A percentile compares a stretch with the other conserved stretches of the same genome.
Evolutionary conservation across 2,888 invertebrate species (phyloP).

Genomic region (Crossocerus cetratus): DNA sequence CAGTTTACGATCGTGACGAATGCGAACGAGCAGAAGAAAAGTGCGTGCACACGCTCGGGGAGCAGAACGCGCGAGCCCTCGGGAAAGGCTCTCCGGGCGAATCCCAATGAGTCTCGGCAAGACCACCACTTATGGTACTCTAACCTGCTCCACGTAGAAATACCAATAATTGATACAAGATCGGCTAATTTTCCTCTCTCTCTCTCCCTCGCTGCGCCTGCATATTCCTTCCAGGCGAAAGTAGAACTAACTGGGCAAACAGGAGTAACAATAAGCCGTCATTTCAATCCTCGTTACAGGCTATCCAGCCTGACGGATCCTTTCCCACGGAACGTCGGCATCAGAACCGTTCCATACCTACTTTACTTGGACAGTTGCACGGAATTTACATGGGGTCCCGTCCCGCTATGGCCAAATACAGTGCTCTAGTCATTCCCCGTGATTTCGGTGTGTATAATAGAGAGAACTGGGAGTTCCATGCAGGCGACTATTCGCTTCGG

Average conservation of each 20-base stretch:
- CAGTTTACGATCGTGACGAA: constrained; percentile 57
- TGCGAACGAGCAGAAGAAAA: constrained; percentile 47
- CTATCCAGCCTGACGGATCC: constrained; percentile 32
- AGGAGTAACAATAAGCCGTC: constrained; percentile 40
- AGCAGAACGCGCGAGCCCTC: constrained; percentile 21
- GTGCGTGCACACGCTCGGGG: too few species aligned
- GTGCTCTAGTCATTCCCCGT: neutral
- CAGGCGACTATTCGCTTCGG: neutral
- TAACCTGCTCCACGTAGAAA: neutral
- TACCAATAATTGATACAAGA: neutral
- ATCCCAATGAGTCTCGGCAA: neutral
- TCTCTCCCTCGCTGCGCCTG: constrained; percentile 4
- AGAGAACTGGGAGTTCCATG: neutral
- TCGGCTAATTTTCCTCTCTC: neutral
- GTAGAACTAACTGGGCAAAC: neutral
- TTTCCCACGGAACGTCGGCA: constrained; percentile 49
- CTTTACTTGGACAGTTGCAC: constrained; percentile 2
- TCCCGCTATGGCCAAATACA: neutral
- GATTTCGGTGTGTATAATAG: too few species aligned
- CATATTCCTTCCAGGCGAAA: constrained; percentile 1
- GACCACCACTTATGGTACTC: neutral
- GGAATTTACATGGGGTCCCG: neutral
- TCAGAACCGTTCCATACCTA: constrained; percentile 17
- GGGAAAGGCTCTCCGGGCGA: constrained; percentile 41
- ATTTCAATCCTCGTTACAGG: constrained; percentile 50